These are phyloP conservation scores for Nebria ingens DNA, from an alignment of 1,140 invertebrate genomes.

Conservation along the genomic window DNA sequence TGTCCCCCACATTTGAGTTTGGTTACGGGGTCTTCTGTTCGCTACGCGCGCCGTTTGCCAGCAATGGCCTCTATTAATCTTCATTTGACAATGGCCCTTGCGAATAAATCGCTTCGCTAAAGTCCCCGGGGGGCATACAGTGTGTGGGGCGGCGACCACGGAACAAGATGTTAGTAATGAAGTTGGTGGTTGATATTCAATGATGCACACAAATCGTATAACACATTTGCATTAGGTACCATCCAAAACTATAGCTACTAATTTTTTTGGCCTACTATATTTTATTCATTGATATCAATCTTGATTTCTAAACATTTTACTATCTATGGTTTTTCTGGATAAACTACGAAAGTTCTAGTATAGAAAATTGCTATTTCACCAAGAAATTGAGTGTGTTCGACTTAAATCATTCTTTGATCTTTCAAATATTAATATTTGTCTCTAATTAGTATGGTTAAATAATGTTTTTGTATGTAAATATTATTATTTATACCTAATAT, in stretches of 20 bases:
- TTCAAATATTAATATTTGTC: too few species aligned
- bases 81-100: slow-evolving; percentile 6
- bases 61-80: not conserved
- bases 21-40: not conserved
- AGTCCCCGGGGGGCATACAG: not conserved
- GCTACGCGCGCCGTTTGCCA: not conserved
- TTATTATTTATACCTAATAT: too few species aligned
- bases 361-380: too few species aligned
- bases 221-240: not conserved
- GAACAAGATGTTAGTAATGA: slow-evolving; percentile 7
- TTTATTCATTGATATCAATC: too few species aligned
- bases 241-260: not conserved
- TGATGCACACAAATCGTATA: not conserved
- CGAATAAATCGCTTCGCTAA: slow-evolving; percentile 3
- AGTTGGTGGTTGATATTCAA: slow-evolving; percentile 3
- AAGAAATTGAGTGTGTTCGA: too few species aligned
- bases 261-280: too few species aligned
- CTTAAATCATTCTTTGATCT: too few species aligned
- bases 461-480: too few species aligned
- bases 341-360: too few species aligned
- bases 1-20: not conserved
- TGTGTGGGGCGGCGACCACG: not conserved
- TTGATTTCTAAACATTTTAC: too few species aligned
- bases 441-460: too few species aligned
- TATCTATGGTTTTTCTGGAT: too few species aligned